These are phyloP conservation scores for Corythaeola cristata DNA, from an alignment of 2,113 vertebrate species.

Conservation along the genomic window DNA sequence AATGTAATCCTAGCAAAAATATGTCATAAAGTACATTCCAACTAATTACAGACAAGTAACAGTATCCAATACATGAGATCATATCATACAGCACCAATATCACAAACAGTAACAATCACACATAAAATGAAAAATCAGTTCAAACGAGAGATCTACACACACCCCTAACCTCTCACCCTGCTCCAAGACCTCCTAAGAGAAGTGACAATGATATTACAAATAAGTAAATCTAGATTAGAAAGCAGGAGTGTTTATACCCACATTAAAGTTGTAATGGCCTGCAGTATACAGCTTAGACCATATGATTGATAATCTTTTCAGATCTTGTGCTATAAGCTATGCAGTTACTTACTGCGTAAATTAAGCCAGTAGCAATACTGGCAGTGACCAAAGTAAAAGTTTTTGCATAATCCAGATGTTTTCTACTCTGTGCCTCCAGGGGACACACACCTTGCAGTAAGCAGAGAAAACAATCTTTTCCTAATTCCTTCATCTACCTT, in stretches of 20 bases:
- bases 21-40: not conserved
- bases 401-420: not conserved
- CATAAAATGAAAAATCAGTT: not conserved
- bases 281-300: not conserved
- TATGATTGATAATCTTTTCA: fast-evolving
- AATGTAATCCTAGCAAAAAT: not conserved
- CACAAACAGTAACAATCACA: not conserved
- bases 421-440: not conserved
- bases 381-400: not conserved
- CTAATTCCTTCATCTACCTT: not conserved
- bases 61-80: not conserved
- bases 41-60: not conserved
- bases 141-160: not conserved
- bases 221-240: not conserved
- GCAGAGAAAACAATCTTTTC: not conserved
- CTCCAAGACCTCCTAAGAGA: not conserved
- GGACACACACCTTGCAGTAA: not conserved
- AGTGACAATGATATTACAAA: not conserved
- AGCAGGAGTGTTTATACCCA: not conserved
- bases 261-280: not conserved
- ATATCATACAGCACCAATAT: not conserved
- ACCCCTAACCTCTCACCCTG: fast-evolving
- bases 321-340: not conserved
- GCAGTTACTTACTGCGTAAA: not conserved
- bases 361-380: not conserved